Percentiles rank a stretch among this genome's conserved stretches.
Conservation (phyloP, 2,113 vertebrate species). For the Mirza zaza region DNA sequence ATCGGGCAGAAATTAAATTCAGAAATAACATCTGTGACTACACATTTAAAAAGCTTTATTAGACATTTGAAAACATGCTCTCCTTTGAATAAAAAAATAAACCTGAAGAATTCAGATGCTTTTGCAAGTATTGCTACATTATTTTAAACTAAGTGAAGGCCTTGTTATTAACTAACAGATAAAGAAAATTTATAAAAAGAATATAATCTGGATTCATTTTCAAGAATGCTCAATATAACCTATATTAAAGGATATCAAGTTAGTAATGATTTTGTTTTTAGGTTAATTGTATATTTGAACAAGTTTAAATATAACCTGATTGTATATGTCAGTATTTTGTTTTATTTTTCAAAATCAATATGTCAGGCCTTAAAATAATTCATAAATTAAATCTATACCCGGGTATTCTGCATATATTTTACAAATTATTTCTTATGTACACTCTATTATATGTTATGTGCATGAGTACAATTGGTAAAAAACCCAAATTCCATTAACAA, state of each 20-base stretch:
- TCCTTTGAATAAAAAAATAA: background rate
- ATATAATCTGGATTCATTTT: background rate
- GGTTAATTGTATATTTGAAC: background rate
- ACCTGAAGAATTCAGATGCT: background rate
- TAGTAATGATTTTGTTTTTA: background rate
- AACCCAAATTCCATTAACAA: background rate
- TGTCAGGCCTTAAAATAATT: background rate
- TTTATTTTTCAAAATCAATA: background rate
- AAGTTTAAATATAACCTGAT: background rate
- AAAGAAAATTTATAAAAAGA: background rate
- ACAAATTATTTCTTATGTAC: background rate
- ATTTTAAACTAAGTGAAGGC: background rate
- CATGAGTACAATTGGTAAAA: background rate
- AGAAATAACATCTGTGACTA: slow-evolving; percentile 75
- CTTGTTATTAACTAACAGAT: background rate
- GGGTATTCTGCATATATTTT: background rate
- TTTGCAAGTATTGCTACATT: background rate
- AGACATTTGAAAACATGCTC: slow-evolving; percentile 50
- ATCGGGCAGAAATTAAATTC: slow-evolving; percentile 71
- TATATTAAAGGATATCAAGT: background rate
- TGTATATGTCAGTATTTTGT: background rate
- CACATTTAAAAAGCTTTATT: slow-evolving; percentile 74
- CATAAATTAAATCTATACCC: background rate
- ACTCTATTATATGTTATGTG: background rate
- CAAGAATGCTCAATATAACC: background rate